These are phyloP conservation scores for Avahi laniger DNA, from an alignment of 2,797 vertebrate species.

Conservation along the genomic window DNA sequence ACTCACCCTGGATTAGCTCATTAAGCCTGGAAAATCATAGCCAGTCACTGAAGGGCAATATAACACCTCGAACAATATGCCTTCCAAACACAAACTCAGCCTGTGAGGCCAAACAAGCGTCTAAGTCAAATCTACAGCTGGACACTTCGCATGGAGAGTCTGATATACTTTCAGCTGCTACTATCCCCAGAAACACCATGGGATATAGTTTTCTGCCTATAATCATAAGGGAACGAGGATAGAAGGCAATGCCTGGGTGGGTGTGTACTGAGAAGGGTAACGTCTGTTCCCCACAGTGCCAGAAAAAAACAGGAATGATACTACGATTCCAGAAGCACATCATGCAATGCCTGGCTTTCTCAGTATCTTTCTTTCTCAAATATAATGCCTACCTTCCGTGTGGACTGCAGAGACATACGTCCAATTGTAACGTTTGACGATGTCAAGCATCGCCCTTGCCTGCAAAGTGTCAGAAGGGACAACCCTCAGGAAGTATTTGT, in stretches of 20 bases:
- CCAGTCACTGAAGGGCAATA: conserved; percentile 4
- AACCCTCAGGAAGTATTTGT: conserved; percentile 98
- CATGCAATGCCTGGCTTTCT: conserved; percentile 28
- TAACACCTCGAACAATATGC: not conserved
- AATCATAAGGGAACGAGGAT: not conserved
- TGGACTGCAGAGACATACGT: conserved; percentile 99
- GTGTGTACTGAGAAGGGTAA: not conserved
- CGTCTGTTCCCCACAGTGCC: not conserved
- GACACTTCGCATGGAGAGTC: not conserved
- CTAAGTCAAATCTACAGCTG: not conserved
- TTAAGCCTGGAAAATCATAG: not conserved
- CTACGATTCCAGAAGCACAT: not conserved
- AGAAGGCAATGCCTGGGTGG: conserved; percentile 11
- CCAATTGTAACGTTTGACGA: conserved; percentile 99
- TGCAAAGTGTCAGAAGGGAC: conserved; percentile 98
- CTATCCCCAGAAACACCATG: not conserved
- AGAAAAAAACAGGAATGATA: not conserved
- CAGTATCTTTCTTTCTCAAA: conserved; percentile 21
- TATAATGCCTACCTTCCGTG: conserved; percentile 94
- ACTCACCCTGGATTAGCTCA: not conserved
- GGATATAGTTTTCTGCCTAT: not conserved
- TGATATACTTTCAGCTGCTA: not conserved
- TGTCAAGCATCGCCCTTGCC: conserved; percentile 97
- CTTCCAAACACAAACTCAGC: conserved; percentile 8
- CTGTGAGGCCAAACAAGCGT: not conserved